These are phyloP conservation scores for Ecliptopera silaceata DNA, from an alignment of 2,888 invertebrate genomes.

Conservation along the genomic window DNA sequence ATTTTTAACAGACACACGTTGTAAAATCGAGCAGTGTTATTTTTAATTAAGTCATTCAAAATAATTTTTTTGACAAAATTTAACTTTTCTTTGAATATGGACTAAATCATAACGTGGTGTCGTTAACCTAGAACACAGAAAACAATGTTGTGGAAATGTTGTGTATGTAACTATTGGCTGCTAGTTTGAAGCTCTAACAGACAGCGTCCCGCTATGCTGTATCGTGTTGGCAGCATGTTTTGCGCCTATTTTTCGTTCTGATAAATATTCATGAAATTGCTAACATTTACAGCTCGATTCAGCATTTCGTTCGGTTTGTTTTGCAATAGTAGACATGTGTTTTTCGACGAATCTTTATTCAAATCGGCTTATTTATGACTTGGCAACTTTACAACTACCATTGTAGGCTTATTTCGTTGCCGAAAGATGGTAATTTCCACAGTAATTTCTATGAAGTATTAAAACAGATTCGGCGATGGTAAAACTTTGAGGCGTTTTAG, in stretches of 20 bases:
- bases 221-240: conserved; percentile 28
- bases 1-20: too few relatives aligned
- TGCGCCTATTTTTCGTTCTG: conserved; percentile 25
- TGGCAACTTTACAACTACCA: conserved; percentile 14
- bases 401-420: not conserved
- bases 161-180: too few relatives aligned
- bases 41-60: too few relatives aligned
- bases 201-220: not conserved
- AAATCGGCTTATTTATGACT: conserved; percentile 18
- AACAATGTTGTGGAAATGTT: not conserved
- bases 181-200: not conserved
- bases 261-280: conserved; percentile 34
- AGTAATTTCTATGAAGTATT: too few relatives aligned
- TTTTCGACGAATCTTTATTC: conserved; percentile 23
- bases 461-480: too few relatives aligned
- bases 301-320: conserved; percentile 28
- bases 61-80: too few relatives aligned
- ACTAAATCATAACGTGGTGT: too few relatives aligned
- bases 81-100: too few relatives aligned
- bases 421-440: not conserved
- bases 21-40: too few relatives aligned
- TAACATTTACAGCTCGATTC: conserved; percentile 28
- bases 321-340: conserved; percentile 21
- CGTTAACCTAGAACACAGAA: too few relatives aligned
- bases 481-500: too few relatives aligned